A percentile compares a stretch with the other conserved stretches of the same genome.
Conservation (phyloP, 2,797 vertebrate species). For the Tolypeutes matacus region DNA sequence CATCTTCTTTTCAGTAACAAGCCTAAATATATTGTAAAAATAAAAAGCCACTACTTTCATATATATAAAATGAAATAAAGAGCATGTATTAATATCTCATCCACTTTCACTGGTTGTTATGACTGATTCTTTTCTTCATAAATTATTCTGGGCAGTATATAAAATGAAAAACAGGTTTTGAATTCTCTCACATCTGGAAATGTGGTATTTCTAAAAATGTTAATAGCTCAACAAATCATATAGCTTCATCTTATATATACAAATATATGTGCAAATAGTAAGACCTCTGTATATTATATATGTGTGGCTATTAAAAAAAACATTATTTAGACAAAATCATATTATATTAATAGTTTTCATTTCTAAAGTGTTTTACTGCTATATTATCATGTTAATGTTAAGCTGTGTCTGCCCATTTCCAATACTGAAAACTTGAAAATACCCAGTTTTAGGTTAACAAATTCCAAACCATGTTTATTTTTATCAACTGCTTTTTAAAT, state of each 20-base stretch:
- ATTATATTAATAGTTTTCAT: conserved; percentile 17
- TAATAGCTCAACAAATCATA: background rate
- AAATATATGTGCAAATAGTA: background rate
- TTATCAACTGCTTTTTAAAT: background rate
- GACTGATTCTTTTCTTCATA: conserved; percentile 28
- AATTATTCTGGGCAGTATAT: conserved; percentile 25
- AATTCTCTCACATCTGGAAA: background rate
- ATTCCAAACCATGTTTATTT: background rate
- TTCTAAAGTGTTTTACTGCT: background rate
- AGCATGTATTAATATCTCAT: background rate
- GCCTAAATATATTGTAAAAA: background rate
- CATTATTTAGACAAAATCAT: conserved; percentile 14
- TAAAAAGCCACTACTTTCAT: background rate
- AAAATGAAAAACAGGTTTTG: conserved; percentile 33
- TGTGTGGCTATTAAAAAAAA: background rate
- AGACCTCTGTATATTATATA: background rate
- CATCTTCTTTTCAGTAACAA: background rate
- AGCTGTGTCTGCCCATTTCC: background rate
- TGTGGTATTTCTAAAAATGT: conserved; percentile 32
- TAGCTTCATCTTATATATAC: background rate
- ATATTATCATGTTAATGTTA: background rate
- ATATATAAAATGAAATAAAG: background rate
- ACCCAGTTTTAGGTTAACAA: background rate
- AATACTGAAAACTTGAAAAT: background rate
- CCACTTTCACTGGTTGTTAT: background rate